Evolutionary conservation across 92 coral and sea anemone species (phyloP).

Genomic region (Phenganax marumi): DNA sequence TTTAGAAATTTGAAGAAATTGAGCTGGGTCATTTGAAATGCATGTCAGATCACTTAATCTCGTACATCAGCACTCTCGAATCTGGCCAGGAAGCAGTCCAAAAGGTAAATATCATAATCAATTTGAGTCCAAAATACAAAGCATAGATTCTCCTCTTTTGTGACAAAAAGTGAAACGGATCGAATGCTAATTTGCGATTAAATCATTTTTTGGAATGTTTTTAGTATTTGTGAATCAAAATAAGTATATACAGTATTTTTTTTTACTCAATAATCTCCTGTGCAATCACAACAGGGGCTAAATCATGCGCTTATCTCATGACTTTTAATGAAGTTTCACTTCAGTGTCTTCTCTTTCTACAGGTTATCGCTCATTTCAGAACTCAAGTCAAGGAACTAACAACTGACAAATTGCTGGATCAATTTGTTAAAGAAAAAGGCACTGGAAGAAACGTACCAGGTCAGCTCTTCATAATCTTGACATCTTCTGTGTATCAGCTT

Average conservation of each 20-base stretch:
- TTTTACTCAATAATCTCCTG: too few species aligned
- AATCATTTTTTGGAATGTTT: too few species aligned
- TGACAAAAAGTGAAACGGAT: too few species aligned
- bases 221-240: too few species aligned
- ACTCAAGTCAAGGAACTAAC: constrained; percentile 79
- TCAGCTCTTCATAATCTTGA: background rate
- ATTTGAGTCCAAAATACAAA: too few species aligned
- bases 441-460: constrained; percentile 95
- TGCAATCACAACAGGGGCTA: too few species aligned
- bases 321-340: background rate
- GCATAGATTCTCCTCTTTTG: too few species aligned
- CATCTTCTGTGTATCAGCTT: background rate
- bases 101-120: constrained; percentile 49
- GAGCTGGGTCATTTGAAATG: constrained; percentile 84
- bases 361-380: constrained; percentile 88
- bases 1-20: constrained; percentile 82
- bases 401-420: constrained; percentile 79
- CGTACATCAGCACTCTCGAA: constrained; percentile 75
- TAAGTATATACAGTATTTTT: too few species aligned
- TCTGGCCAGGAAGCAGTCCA: constrained; percentile 70
- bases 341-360: background rate
- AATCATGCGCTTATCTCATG: too few species aligned
- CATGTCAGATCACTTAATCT: constrained; percentile 66
- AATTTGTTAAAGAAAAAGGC: constrained; percentile 90
- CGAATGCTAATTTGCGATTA: too few species aligned